A percentile compares a stretch with the other conserved stretches of the same genome.
These are phyloP conservation scores for Metallyticus violacea DNA, from an alignment of 2,888 invertebrate species.

Conservation along the genomic window DNA sequence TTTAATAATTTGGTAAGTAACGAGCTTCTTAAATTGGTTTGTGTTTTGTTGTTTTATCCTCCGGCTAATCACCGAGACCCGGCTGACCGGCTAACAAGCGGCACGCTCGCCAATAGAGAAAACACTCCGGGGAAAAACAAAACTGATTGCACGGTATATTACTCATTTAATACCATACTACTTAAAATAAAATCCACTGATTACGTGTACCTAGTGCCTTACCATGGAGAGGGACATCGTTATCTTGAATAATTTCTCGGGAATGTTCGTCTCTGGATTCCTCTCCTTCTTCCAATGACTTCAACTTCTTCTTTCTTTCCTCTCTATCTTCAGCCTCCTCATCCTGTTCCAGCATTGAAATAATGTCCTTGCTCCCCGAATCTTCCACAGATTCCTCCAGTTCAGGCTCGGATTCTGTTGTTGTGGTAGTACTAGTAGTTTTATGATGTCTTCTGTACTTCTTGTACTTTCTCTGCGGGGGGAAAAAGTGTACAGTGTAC, in stretches of 20 bases:
- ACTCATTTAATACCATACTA: too few species aligned
- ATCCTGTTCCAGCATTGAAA: slow-evolving; percentile 47
- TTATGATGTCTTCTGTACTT: slow-evolving; percentile 35
- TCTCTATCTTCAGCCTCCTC: slow-evolving; percentile 41
- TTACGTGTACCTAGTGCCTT: too few species aligned
- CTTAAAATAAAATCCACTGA: too few species aligned
- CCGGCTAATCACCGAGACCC: too few species aligned
- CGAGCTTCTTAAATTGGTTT: too few species aligned
- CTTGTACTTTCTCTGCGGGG: slow-evolving; percentile 40
- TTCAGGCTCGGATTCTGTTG: slow-evolving; percentile 35
- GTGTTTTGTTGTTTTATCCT: too few species aligned
- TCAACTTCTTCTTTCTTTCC: slow-evolving; percentile 35
- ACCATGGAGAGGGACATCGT: slow-evolving; percentile 29
- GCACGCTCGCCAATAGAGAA: too few species aligned
- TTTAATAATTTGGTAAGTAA: too few species aligned
- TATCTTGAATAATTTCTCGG: slow-evolving; percentile 25
- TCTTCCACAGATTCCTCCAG: slow-evolving; percentile 34
- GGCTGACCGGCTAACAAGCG: too few species aligned
- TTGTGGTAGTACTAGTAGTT: slow-evolving; percentile 32
- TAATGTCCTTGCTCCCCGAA: slow-evolving; percentile 43
- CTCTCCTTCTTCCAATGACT: slow-evolving; percentile 36
- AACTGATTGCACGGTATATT: too few species aligned
- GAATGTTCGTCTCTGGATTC: slow-evolving; percentile 24
- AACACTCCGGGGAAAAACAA: too few species aligned
- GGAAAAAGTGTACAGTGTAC: not conserved